A percentile compares a stretch with the other conserved stretches of the same genome.
These are phyloP conservation scores for Momotus momota DNA, from an alignment of 2,797 vertebrate species.

Conservation along the genomic window DNA sequence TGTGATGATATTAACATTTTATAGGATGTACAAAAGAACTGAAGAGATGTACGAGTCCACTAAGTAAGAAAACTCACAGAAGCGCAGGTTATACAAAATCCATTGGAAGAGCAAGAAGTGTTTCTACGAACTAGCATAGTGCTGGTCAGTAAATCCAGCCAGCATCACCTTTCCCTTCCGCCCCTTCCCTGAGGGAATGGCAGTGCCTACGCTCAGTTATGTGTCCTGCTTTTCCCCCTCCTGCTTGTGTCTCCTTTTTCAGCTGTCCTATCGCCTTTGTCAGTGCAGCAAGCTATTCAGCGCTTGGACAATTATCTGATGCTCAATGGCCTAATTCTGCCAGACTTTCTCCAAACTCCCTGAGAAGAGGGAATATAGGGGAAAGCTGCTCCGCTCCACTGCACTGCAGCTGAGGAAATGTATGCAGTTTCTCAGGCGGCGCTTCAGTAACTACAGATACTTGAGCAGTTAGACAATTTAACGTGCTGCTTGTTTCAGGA, in stretches of 20 bases:
- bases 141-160: neutral
- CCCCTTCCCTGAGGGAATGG: neutral
- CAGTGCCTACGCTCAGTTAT: neutral
- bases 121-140: neutral
- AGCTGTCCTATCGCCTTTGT: conserved; percentile 21
- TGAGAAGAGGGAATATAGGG: neutral
- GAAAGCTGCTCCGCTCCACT: neutral
- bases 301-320: conserved; percentile 35
- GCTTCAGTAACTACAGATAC: neutral
- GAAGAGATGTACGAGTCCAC: rapidly evolving
- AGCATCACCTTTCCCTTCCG: neutral
- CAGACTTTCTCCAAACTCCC: neutral
- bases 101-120: neutral
- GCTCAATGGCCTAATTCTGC: conserved; percentile 65
- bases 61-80: neutral
- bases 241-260: neutral
- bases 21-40: neutral
- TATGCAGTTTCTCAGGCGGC: neutral
- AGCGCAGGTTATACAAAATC: neutral
- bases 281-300: neutral
- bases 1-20: neutral
- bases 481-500: neutral
- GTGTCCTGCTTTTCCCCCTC: neutral
- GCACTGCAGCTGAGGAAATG: neutral
- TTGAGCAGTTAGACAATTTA: neutral